Base-by-base conservation (phyloP, 2,113 vertebrate species). In the Etheostoma cragini region DNA sequence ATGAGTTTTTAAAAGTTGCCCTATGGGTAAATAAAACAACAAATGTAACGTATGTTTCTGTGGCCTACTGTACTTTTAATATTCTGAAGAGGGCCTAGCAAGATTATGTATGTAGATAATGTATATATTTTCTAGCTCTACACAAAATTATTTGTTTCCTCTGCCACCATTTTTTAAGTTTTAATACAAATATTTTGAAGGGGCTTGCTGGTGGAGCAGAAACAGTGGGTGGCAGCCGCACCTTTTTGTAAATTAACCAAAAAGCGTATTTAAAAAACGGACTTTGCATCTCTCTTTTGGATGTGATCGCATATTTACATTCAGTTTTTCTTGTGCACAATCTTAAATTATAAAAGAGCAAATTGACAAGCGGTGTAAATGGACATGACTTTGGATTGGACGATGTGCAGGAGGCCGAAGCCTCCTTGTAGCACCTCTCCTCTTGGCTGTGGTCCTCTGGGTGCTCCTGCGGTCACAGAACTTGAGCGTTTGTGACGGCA, bases 401-500 rank as follows among this genome's bases (percentile, higher is more conserved):
- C 5, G 45, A 38, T 33, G 45, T 63, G 61, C 66, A 70, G 73
- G 61, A 52, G 3, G 67, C 52, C 35, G 80, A 6, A 58, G 13
- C 35, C 57, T 70, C 66, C 61, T 57, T 1, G 1, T 61, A 16
- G 13, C 65, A 65, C 67, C 58, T 10, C 66, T 82, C 70, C 47
- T 87, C 71, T 60, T 83, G 17, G 60, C 8, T 54, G 72, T 5
- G 30, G 30, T 89, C 94, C 94, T 80, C 68, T 81, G 88, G 88
- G 72, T 89, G 92, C 94, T 84, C 81, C 62, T 13, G 76, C 86
- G 91, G 91, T 94, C 92, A 82, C 74, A 53, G 26, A n/a, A 21
- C 47, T 75, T 93, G 73, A 92, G 38, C 17, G 69, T 50, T 19
- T 2, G 3, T 78, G 61, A 70, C 74, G 0, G 49, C 81, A 75